Percentiles rank a stretch among this genome's conserved stretches.
These are phyloP conservation scores for Drosophila virilis DNA, from an alignment of 1,140 invertebrate genomes.

Conservation along the genomic window DNA sequence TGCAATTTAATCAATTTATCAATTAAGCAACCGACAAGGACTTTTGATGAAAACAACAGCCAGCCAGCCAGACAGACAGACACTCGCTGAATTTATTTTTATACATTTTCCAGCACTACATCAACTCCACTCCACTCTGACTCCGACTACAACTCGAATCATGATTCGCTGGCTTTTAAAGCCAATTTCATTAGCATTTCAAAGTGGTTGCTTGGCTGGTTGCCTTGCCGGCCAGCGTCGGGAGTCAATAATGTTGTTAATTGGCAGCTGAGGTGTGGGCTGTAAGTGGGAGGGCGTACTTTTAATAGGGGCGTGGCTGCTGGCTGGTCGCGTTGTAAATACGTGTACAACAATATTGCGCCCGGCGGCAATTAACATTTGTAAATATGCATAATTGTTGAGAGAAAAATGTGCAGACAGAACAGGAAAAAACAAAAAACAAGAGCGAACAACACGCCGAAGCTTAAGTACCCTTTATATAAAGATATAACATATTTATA, in stretches of 20 bases:
- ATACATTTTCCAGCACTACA: constrained; percentile 1
- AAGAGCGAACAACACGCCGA: not conserved
- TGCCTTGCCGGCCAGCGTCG: constrained; percentile 6
- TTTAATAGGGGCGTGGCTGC: constrained; percentile 49
- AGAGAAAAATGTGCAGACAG: constrained; percentile 47
- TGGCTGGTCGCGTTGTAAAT: constrained; percentile 9
- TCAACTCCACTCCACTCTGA: not conserved
- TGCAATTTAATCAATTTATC: constrained; percentile 82
- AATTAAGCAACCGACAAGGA: constrained; percentile 58
- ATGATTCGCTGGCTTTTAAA: constrained; percentile 58
- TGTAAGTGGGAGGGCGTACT: not conserved
- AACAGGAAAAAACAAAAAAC: constrained; percentile 11
- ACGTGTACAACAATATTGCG: constrained; percentile 65
- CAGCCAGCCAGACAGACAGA: not conserved
- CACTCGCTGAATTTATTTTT: constrained; percentile 13
- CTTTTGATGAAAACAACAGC: constrained; percentile 17
- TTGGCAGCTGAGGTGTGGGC: constrained; percentile 41
- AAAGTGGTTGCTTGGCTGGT: constrained; percentile 50
- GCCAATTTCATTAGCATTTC: constrained; percentile 83
- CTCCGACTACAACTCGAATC: not conserved
- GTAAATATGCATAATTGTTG: constrained; percentile 81
- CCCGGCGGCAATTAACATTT: constrained; percentile 78
- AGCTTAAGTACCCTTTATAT: too few species aligned
- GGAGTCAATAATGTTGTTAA: constrained; percentile 82
- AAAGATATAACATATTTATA: too few species aligned